Percentiles rank a stretch among this genome's conserved stretches.
Evolutionary conservation across 2,113 vertebrate species (phyloP).

Genomic region (Bombycilla garrulus): DNA sequence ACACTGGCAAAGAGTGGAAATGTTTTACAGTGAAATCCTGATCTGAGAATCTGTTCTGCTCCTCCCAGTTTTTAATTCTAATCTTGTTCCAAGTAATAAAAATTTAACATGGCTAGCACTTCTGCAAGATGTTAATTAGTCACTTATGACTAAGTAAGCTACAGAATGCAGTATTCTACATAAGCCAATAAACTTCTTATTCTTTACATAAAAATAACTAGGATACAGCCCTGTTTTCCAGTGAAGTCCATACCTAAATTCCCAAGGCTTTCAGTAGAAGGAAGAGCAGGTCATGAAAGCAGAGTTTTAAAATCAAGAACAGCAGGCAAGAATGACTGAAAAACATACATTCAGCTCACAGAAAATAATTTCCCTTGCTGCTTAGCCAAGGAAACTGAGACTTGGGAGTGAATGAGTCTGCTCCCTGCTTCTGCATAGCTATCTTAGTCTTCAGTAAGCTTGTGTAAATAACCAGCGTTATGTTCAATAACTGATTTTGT

Average conservation of each 20-base stretch:
- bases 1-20: background rate
- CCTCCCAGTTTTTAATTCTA: background rate
- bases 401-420: background rate
- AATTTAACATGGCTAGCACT: background rate
- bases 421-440: background rate
- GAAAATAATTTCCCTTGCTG: background rate
- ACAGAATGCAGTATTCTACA: background rate
- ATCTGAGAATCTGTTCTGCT: background rate
- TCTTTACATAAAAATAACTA: background rate
- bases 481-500: background rate
- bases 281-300: background rate
- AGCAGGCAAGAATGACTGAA: background rate
- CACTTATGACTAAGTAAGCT: slow-evolving; percentile 23
- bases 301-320: background rate
- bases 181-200: background rate
- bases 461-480: background rate
- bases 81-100: slow-evolving; percentile 15
- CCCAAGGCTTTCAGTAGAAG: background rate
- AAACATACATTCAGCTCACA: background rate
- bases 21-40: background rate
- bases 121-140: slow-evolving; percentile 20
- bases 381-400: background rate
- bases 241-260: background rate
- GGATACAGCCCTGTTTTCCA: background rate
- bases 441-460: background rate